These are phyloP conservation scores for Griposia aprilina DNA, from an alignment of 2,888 invertebrate species.

Conservation along the genomic window DNA sequence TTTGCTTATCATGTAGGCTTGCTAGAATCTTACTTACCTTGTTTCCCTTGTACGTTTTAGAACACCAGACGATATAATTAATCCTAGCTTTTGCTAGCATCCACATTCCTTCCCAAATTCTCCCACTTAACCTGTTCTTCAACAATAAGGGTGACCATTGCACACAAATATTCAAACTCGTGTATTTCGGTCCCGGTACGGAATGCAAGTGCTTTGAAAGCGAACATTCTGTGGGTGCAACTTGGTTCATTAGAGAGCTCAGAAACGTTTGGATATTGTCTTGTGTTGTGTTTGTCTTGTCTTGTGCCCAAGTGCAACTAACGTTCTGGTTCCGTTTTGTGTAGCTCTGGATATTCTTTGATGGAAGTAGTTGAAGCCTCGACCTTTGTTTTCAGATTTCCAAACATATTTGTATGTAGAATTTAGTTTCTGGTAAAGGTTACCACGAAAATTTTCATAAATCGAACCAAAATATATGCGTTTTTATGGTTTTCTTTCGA, in stretches of 20 bases:
- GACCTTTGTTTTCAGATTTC: neutral
- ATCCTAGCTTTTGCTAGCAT: neutral
- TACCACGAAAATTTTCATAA: no score
- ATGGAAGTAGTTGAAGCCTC: neutral
- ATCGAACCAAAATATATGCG: neutral
- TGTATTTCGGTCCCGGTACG: neutral
- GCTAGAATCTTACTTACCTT: neutral
- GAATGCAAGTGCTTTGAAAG: slow-evolving; percentile 19
- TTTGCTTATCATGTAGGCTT: neutral
- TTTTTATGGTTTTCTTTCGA: neutral
- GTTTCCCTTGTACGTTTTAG: neutral
- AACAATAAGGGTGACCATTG: neutral
- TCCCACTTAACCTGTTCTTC: neutral
- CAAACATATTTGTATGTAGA: neutral
- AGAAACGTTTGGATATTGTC: neutral
- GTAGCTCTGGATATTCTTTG: neutral
- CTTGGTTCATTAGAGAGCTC: neutral
- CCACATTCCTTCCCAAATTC: slow-evolving; percentile 2
- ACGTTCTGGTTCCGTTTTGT: neutral
- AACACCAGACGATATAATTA: neutral
- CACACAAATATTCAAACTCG: neutral
- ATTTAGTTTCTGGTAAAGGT: neutral
- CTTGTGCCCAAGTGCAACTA: neutral
- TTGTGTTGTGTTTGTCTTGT: no score
- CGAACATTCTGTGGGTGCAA: neutral